These are phyloP conservation scores for Lithophane semibrunnea DNA, from an alignment of 2,888 invertebrate species.

Conservation along the genomic window DNA sequence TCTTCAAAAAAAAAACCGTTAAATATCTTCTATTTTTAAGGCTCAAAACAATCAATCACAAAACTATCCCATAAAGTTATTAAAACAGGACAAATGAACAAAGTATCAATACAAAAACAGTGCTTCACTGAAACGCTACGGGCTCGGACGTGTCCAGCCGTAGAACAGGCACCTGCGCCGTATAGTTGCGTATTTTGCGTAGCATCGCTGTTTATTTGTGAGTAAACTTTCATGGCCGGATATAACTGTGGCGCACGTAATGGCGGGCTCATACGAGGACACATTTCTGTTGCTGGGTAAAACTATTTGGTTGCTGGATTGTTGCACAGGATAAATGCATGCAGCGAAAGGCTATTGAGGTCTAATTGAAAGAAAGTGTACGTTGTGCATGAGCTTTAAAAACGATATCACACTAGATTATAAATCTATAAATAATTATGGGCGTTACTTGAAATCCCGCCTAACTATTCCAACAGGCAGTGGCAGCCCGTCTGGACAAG, in stretches of 20 bases:
- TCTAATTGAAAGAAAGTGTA: not conserved
- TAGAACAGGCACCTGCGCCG: not conserved
- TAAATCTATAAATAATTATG: not conserved
- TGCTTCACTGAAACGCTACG: too few relatives aligned
- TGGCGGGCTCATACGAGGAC: slow-evolving; percentile 12
- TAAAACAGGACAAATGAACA: too few relatives aligned
- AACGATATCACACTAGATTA: not conserved
- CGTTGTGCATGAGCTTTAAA: not conserved
- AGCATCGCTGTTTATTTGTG: slow-evolving; percentile 36
- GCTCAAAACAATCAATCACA: too few relatives aligned
- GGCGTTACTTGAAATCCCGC: not conserved
- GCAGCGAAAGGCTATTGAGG: not conserved
- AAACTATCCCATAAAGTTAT: too few relatives aligned
- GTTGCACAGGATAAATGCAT: not conserved
- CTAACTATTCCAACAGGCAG: too few relatives aligned
- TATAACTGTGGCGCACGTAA: not conserved
- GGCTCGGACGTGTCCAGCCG: not conserved
- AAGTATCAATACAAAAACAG: too few relatives aligned
- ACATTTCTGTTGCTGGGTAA: not conserved
- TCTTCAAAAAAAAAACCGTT: too few relatives aligned
- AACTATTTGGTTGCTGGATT: not conserved
- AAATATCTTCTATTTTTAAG: too few relatives aligned
- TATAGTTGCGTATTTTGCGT: slow-evolving; percentile 7
- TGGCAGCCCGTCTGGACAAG: not conserved
- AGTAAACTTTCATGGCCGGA: slow-evolving; percentile 43